These are phyloP conservation scores for Myiagra hebetior DNA, from an alignment of 2,113 vertebrate species.

Conservation along the genomic window DNA sequence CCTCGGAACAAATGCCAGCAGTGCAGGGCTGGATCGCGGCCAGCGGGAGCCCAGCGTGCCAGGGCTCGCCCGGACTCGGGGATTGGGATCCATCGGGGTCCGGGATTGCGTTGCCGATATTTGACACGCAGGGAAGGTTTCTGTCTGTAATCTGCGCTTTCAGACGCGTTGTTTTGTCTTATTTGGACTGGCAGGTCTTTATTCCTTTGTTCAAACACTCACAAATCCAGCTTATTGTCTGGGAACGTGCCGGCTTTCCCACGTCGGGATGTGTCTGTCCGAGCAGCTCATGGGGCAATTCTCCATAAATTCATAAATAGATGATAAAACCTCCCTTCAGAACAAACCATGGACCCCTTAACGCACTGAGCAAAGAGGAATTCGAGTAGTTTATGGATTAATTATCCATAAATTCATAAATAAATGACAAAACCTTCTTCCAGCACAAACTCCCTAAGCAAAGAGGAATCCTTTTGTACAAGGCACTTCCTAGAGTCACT, in stretches of 20 bases:
- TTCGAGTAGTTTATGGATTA: not conserved
- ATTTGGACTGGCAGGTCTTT: not conserved
- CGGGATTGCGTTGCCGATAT: not conserved
- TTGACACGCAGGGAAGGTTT: not conserved
- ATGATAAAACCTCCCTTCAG: not conserved
- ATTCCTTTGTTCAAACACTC: not conserved
- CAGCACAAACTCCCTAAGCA: not conserved
- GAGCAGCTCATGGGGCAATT: not conserved
- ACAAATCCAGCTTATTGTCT: not conserved
- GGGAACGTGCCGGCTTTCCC: not conserved
- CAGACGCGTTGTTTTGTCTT: not conserved
- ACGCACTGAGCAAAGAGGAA: not conserved
- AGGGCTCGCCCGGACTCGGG: not conserved
- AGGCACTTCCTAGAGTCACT: not conserved
- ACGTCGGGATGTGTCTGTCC: not conserved
- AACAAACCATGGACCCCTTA: not conserved
- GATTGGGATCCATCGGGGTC: not conserved
- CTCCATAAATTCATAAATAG: not conserved
- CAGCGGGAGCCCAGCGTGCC: not conserved
- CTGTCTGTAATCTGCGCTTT: not conserved
- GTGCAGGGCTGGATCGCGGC: not conserved
- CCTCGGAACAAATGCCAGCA: not conserved
- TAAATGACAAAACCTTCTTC: not conserved
- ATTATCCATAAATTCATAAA: not conserved
- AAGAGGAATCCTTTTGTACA: not conserved